Percentiles rank a stretch among this genome's conserved stretches.
Evolutionary conservation across 2,113 vertebrate species (phyloP).

Genomic region (Mixornis gularis): DNA sequence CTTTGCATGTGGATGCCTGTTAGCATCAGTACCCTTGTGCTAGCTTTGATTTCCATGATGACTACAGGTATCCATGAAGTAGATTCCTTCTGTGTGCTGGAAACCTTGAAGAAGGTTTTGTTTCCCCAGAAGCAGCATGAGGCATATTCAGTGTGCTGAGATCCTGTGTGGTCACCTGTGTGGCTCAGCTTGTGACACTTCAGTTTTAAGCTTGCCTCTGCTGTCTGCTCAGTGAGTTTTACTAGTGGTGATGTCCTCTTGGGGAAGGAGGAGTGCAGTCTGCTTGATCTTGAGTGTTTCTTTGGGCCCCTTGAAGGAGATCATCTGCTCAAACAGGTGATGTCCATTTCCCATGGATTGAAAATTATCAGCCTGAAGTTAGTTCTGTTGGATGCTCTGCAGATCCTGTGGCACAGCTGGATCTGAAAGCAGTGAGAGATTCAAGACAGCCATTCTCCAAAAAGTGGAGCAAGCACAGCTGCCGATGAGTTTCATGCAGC

Average conservation of each 20-base stretch:
- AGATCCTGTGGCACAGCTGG: fast-evolving
- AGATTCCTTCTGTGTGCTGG: background rate
- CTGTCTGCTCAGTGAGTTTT: background rate
- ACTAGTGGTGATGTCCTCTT: background rate
- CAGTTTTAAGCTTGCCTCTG: background rate
- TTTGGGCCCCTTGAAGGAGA: background rate
- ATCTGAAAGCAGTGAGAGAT: background rate
- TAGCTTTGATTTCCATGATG: background rate
- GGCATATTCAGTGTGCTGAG: background rate
- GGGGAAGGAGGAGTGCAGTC: background rate
- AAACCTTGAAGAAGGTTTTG: background rate
- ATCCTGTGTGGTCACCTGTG: fast-evolving
- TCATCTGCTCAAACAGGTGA: background rate
- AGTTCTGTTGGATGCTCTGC: background rate
- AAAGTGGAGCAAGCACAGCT: background rate
- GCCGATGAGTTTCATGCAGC: background rate
- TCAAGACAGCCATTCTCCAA: background rate
- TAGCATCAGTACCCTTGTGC: background rate
- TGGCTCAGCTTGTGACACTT: background rate
- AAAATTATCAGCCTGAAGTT: background rate
- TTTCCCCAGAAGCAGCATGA: background rate
- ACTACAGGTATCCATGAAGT: background rate
- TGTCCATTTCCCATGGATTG: background rate
- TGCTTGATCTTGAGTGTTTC: background rate
- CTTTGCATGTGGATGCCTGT: background rate